phyloP scores from a whole-genome alignment of 2,888 invertebrate species.

The Drosophila neonasuta region DNA sequence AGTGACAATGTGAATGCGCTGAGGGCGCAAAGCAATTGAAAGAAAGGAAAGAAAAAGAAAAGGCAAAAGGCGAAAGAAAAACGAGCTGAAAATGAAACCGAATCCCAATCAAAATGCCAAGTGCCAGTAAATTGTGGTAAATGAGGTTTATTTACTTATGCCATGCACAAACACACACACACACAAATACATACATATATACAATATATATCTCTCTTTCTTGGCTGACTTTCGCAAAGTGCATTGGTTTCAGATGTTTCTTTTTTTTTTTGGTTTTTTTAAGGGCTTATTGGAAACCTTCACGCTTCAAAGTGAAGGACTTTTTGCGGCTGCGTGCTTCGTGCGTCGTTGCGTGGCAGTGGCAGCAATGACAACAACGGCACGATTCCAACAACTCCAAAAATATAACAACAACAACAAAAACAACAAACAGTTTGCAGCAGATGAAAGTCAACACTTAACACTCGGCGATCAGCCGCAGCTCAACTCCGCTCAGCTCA shows the following conservation, averaged over 20 bases:
- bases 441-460: constrained; percentile 79
- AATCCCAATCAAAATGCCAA: constrained; percentile 57
- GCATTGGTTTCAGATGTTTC: constrained; percentile 41
- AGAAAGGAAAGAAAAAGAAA: constrained; percentile 29
- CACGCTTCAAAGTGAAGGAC: constrained; percentile 76
- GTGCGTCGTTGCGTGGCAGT: constrained; percentile 60
- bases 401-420: too few relatives aligned
- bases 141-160: constrained; percentile 66
- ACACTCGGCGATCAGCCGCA: constrained; percentile 46
- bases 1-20: constrained; percentile 3
- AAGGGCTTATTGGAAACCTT: constrained; percentile 70
- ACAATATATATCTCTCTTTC: constrained; percentile 7
- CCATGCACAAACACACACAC: not conserved
- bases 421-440: constrained; percentile 18
- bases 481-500: constrained; percentile 11
- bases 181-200: not conserved
- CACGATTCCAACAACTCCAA: constrained; percentile 42
- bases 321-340: constrained; percentile 60
- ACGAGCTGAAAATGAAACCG: constrained; percentile 61
- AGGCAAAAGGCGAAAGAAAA: constrained; percentile 11
- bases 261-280: constrained; percentile 16
- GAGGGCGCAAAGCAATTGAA: constrained; percentile 29
- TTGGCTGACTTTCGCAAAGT: constrained; percentile 55
- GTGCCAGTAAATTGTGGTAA: constrained; percentile 68
- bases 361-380: constrained; percentile 50